These are phyloP conservation scores for Notolepis coatsorum DNA, from an alignment of 2,797 vertebrate genomes.

Conservation along the genomic window DNA sequence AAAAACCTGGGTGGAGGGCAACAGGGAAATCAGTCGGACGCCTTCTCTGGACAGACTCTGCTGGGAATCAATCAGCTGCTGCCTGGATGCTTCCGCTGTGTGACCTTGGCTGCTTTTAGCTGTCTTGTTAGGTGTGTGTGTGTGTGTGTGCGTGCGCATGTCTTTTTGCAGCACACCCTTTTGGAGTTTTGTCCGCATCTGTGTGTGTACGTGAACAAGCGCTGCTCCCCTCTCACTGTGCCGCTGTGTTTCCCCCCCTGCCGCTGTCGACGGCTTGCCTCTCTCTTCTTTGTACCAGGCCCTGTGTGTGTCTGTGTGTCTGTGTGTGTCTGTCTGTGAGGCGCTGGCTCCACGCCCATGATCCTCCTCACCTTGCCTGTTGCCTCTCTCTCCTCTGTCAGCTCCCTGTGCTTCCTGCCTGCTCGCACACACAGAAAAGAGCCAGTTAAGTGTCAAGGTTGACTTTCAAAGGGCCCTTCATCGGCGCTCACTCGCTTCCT, in stretches of 20 bases:
- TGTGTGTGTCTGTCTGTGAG: constrained; percentile 19
- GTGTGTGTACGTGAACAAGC: constrained; percentile 5
- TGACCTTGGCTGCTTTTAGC: constrained; percentile 43
- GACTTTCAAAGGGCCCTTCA: constrained; percentile 62
- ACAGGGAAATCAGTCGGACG: too few relatives aligned
- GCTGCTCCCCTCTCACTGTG: constrained; percentile 47
- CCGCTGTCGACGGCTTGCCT: constrained; percentile 19
- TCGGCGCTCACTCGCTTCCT: constrained; percentile 1
- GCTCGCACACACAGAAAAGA: constrained; percentile 35
- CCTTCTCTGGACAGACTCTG: constrained; percentile 40
- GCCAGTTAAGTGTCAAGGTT: constrained; percentile 51
- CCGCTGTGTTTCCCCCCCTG: background rate
- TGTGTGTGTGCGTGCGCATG: background rate
- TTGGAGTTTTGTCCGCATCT: background rate
- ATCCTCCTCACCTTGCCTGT: constrained; percentile 42
- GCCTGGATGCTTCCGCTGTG: constrained; percentile 42
- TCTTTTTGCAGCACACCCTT: background rate
- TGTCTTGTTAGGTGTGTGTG: constrained; percentile 28
- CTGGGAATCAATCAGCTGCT: constrained; percentile 44
- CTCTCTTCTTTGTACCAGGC: constrained; percentile 34
- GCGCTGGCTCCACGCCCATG: constrained; percentile 42
- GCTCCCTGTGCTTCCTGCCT: constrained; percentile 44
- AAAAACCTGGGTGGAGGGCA: too few relatives aligned
- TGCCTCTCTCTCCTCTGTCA: constrained; percentile 41
- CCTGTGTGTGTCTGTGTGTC: constrained; percentile 29